phyloP scores from a whole-genome alignment of 2,888 invertebrate genomes.

The Ceramica pisi region DNA sequence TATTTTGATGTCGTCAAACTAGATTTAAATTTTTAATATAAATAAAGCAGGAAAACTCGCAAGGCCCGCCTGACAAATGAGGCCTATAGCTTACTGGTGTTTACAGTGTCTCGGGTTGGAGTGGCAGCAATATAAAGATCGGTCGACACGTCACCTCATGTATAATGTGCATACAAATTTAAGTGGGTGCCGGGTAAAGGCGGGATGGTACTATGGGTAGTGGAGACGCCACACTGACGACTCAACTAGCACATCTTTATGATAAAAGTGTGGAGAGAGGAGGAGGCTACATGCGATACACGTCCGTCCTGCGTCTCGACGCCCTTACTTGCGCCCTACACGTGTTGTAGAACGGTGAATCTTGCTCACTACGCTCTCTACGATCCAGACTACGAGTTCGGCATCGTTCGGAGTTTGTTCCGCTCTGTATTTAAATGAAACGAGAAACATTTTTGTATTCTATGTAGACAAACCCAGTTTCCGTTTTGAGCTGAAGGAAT shows the following conservation, averaged over 20 bases:
- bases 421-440: conserved; percentile 85
- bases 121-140: conserved; percentile 85
- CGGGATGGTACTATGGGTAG: conserved; percentile 66
- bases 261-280: conserved; percentile 75
- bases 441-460: conserved; percentile 81
- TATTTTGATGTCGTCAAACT: conserved; percentile 23
- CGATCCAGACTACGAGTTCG: conserved; percentile 79
- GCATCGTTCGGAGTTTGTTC: conserved; percentile 83
- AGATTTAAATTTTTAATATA: conserved; percentile 51
- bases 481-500: conserved; percentile 70
- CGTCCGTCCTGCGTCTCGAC: conserved; percentile 83
- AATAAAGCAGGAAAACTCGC: conserved; percentile 40
- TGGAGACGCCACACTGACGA: conserved; percentile 72
- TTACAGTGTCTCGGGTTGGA: conserved; percentile 74
- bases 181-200: conserved; percentile 72
- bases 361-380: conserved; percentile 77
- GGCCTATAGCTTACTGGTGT: conserved; percentile 73
- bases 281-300: conserved; percentile 80
- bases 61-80: conserved; percentile 69
- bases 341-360: conserved; percentile 82
- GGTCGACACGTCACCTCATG: conserved; percentile 85
- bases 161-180: conserved; percentile 89
- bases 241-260: conserved; percentile 79
- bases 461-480: conserved; percentile 77
- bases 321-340: conserved; percentile 76